These are phyloP conservation scores for Oncopodura yosiiana DNA, from an alignment of 1,140 invertebrate species.

Conservation along the genomic window DNA sequence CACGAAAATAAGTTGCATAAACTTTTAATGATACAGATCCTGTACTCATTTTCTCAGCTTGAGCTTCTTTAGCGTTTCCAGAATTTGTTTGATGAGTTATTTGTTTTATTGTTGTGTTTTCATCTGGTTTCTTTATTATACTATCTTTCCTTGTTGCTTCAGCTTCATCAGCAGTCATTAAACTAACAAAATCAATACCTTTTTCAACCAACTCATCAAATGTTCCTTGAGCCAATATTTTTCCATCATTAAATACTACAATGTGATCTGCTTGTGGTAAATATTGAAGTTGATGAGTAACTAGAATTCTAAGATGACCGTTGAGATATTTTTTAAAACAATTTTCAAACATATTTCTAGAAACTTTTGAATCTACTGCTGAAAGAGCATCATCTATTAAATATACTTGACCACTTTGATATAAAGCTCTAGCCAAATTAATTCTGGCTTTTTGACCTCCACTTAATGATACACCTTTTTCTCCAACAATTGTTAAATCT, in stretches of 20 bases:
- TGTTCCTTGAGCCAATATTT: slow-evolving; percentile 25
- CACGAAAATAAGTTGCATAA: slow-evolving; percentile 24
- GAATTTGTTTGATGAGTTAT: too few species aligned
- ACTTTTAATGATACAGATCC: slow-evolving; percentile 16
- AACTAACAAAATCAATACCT: slow-evolving; percentile 27
- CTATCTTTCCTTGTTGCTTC: slow-evolving; percentile 5
- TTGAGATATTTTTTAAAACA: slow-evolving; percentile 31
- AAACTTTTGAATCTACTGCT: slow-evolving; percentile 46
- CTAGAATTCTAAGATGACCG: slow-evolving; percentile 49
- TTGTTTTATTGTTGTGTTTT: not conserved
- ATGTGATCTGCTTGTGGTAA: slow-evolving; percentile 63
- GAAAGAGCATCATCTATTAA: slow-evolving; percentile 48
- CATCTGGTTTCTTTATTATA: not conserved
- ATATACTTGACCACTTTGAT: slow-evolving; percentile 45
- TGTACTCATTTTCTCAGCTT: slow-evolving; percentile 18
- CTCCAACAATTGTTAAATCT: slow-evolving; percentile 14
- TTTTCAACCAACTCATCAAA: slow-evolving; percentile 15
- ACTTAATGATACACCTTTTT: slow-evolving; percentile 18
- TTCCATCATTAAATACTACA: slow-evolving; percentile 57
- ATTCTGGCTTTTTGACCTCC: slow-evolving; percentile 53
- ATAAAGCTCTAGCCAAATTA: slow-evolving; percentile 49
- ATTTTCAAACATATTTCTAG: slow-evolving; percentile 45
- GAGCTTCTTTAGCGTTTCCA: not conserved
- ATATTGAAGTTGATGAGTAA: slow-evolving; percentile 77
- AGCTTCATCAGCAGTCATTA: slow-evolving; percentile 24